Base-by-base conservation (phyloP, 2,797 vertebrate genomes). In the Meda fulgida region DNA sequence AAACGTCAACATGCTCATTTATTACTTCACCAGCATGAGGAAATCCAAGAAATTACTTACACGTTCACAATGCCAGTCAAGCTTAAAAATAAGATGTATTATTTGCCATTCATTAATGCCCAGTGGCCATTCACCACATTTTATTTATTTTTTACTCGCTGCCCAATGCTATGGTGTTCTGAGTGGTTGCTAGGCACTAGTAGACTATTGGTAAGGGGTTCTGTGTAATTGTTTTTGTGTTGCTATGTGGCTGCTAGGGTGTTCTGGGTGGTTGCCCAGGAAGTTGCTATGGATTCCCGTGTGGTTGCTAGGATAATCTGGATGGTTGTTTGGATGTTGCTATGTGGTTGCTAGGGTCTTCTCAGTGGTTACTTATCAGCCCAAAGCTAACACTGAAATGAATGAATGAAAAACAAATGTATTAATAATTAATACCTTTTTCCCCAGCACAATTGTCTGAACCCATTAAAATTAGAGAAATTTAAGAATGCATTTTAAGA, bases 31-130 rank as follows among this genome's bases (percentile, higher is more conserved):
- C 18, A 43, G 43, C 77, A 66, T 82, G 51, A 80, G 70, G 73
- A 75, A 82, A 70, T 84, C 46, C 60, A 84, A 76, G 53, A 65
- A 87, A 78, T 84, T 23, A 83, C 81, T 81, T 23, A 78, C 58
- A 60, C 60, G 43, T 81, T 81, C 65, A n/a, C 29, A 58, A 81
- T 31, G 48, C 18, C 26, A 55, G 65, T 71, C 55, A 51, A 40
- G 51, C 78, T 76, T 78, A 78, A 86, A 85, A 81, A 72, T 81
- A 88, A 46, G 36, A 38, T 9, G 34, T 11, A 53, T 72, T 63
- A 75, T 60, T 63, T 85, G 38, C 38, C 51, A 75, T 63, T 63
- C 58, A 75, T 76, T 79, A 80, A 51, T 31, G 43, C 9, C 8
- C n/a, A 51, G 43, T 87, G 67, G 16, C 23, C 29, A 38, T 46